Conservation (phyloP, 2,113 vertebrate genomes). For the Triplophysa tibetana region DNA sequence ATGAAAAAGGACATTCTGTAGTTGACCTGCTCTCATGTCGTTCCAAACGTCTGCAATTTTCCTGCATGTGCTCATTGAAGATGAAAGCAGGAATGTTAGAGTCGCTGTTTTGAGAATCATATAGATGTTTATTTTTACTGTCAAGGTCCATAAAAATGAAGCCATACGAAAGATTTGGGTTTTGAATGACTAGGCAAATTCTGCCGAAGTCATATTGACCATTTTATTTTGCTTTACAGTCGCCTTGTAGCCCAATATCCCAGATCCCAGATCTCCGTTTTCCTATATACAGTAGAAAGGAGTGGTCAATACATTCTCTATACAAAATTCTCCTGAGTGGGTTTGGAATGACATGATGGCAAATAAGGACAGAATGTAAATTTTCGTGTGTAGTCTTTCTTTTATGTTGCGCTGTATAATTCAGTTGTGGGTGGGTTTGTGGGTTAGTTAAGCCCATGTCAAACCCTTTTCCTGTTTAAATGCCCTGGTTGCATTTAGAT, state of each 20-base stretch:
- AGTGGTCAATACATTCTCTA: background rate
- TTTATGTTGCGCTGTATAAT: background rate
- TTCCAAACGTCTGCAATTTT: too few species aligned
- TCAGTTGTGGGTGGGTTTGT: background rate
- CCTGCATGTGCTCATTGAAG: background rate
- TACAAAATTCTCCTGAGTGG: too few species aligned
- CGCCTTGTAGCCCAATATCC: background rate
- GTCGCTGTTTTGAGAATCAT: too few species aligned
- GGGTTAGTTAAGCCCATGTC: slow-evolving; percentile 1
- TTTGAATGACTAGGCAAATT: too few species aligned
- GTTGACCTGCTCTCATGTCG: too few species aligned
- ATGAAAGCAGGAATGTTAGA: background rate
- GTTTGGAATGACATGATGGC: background rate
- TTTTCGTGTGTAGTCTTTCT: background rate
- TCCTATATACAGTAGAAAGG: background rate
- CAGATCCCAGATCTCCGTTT: background rate
- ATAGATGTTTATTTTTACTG: too few species aligned
- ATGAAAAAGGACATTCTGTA: background rate
- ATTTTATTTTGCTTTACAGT: background rate
- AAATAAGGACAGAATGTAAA: background rate
- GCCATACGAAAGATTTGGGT: too few species aligned
- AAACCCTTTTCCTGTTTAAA: slow-evolving; percentile 25
- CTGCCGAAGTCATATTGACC: background rate
- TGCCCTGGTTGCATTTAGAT: background rate
- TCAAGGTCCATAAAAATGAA: too few species aligned